Evolutionary conservation across 2,113 vertebrate genomes (phyloP).

Genomic region (Fulmarus glacialis): DNA sequence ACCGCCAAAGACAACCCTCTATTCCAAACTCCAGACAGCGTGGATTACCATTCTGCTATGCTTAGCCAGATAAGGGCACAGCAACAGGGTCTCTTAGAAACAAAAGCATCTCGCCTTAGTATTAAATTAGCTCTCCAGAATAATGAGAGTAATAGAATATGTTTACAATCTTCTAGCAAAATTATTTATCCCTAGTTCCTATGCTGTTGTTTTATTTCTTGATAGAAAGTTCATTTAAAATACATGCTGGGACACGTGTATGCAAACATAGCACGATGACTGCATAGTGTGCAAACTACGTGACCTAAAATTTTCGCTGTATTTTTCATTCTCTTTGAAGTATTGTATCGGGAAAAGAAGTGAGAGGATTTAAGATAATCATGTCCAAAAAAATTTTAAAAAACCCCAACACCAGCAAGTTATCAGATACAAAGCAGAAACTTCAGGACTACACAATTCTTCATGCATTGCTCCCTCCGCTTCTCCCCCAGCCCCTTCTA

Average conservation of each 20-base stretch:
- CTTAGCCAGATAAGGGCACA: neutral
- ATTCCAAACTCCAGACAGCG: neutral
- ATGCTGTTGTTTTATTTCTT: neutral
- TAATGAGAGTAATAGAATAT: neutral
- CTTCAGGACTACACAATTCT: neutral
- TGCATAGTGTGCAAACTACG: neutral
- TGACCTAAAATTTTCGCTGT: neutral
- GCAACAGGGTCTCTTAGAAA: neutral
- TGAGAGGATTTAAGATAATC: neutral
- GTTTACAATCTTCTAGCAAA: neutral
- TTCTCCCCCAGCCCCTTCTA: neutral
- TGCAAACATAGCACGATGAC: neutral
- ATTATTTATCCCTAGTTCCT: neutral
- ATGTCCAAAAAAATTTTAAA: neutral
- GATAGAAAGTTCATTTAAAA: neutral
- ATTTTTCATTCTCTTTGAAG: neutral
- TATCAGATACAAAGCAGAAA: neutral
- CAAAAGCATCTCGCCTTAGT: neutral
- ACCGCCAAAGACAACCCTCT: neutral
- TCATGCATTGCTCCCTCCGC: neutral
- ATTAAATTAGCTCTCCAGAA: neutral
- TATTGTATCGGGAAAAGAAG: neutral
- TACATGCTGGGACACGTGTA: neutral
- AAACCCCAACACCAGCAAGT: neutral
- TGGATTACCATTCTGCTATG: neutral